A percentile compares a stretch with the other conserved stretches of the same genome.
phyloP scores from a whole-genome alignment of 1,140 invertebrate species.

The Tenebrio molitor region DNA sequence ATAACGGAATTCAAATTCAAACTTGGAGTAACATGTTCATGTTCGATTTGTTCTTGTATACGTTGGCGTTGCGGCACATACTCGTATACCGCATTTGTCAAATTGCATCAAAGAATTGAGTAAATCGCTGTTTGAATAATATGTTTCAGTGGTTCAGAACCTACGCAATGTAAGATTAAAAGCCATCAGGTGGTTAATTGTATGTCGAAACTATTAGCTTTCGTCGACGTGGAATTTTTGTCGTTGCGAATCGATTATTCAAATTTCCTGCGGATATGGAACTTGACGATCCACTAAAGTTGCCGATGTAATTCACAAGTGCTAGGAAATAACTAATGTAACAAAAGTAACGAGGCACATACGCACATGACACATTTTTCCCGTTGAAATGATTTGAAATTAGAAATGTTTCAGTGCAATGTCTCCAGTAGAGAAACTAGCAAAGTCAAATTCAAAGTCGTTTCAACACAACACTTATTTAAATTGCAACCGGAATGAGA shows the following conservation, averaged over 20 bases:
- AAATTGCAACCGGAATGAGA: constrained; percentile 32
- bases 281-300: background rate
- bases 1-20: constrained; percentile 4
- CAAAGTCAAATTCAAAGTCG: constrained; percentile 10
- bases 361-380: background rate
- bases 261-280: constrained; percentile 24
- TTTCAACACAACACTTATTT: constrained; percentile 30
- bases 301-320: background rate
- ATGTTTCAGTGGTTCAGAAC: background rate
- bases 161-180: background rate
- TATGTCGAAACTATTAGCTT: constrained; percentile 9
- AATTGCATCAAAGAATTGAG: constrained; percentile 4
- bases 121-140: background rate
- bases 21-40: background rate
- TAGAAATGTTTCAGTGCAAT: background rate
- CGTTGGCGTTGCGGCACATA: background rate
- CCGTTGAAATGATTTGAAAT: constrained; percentile 15
- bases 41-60: constrained; percentile 17
- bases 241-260: constrained; percentile 18
- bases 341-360: background rate
- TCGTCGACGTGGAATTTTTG: background rate
- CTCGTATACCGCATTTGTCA: background rate
- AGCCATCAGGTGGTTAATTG: constrained; percentile 32
- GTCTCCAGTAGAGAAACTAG: constrained; percentile 1
- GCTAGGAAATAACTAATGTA: constrained; percentile 18